These are phyloP conservation scores for Boloria selene DNA, from an alignment of 2,888 invertebrate genomes.

Conservation along the genomic window DNA sequence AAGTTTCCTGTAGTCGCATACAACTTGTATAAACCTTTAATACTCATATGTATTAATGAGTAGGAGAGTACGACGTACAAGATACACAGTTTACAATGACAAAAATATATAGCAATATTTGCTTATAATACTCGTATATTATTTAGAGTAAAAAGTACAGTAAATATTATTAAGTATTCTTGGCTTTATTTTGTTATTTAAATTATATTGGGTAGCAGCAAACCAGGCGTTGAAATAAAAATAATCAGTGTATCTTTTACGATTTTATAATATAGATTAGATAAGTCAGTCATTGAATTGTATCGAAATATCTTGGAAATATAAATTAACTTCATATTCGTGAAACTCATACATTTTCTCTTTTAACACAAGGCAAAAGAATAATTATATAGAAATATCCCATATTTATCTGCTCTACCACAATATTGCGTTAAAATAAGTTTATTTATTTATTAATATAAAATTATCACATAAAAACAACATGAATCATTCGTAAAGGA, in stretches of 20 bases:
- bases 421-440: slow-evolving; percentile 23
- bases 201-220: not conserved
- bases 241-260: slow-evolving; percentile 9
- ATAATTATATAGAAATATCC: not conserved
- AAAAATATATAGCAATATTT: too few relatives aligned
- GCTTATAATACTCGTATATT: too few relatives aligned
- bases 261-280: slow-evolving; percentile 18
- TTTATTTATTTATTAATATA: slow-evolving; percentile 24
- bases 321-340: not conserved
- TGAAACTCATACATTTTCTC: not conserved
- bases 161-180: too few relatives aligned
- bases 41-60: too few relatives aligned
- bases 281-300: slow-evolving; percentile 6
- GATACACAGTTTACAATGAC: too few relatives aligned
- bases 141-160: too few relatives aligned
- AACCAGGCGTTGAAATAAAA: not conserved
- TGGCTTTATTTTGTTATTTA: too few relatives aligned
- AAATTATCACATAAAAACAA: slow-evolving; percentile 37
- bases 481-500: slow-evolving; percentile 35
- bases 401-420: slow-evolving; percentile 4
- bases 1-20: too few relatives aligned
- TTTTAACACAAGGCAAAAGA: not conserved
- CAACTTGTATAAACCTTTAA: too few relatives aligned
- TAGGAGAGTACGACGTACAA: too few relatives aligned
- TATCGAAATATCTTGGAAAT: slow-evolving; percentile 2